A percentile compares a stretch with the other conserved stretches of the same genome.
phyloP scores from a whole-genome alignment of 2,888 invertebrate genomes.

The Caenorhabditis angaria region DNA sequence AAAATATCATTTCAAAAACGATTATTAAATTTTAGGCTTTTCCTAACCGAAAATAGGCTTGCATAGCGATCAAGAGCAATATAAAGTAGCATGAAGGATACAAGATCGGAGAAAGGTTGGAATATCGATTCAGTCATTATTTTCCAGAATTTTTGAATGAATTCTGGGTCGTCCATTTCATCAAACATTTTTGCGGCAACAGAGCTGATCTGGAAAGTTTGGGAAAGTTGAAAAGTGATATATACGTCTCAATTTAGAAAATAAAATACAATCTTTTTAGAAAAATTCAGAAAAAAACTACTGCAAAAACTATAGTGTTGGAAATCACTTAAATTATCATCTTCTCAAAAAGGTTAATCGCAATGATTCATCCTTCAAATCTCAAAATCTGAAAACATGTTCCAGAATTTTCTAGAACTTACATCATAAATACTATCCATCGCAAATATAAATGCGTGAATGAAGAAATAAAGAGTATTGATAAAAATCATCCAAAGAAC shows the following conservation, averaged over 20 bases:
- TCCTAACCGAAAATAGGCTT: constrained; percentile 36
- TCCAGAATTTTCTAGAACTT: background rate
- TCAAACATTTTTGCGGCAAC: constrained; percentile 27
- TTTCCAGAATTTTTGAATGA: constrained; percentile 28
- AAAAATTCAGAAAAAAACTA: too few relatives aligned
- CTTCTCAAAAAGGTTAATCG: too few relatives aligned
- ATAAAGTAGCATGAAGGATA: constrained; percentile 36
- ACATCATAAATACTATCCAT: constrained; percentile 33
- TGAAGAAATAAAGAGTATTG: constrained; percentile 20
- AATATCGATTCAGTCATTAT: constrained; percentile 24
- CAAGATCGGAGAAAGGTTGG: constrained; percentile 39
- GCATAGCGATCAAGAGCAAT: constrained; percentile 41
- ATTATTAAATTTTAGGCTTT: background rate
- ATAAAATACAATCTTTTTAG: background rate
- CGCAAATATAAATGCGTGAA: constrained; percentile 28
- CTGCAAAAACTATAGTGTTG: too few relatives aligned
- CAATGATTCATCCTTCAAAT: too few relatives aligned
- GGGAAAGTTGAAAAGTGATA: too few relatives aligned
- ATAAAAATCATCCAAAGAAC: constrained; percentile 21
- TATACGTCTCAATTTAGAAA: too few relatives aligned
- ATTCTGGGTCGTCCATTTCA: constrained; percentile 16
- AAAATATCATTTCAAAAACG: constrained; percentile 9
- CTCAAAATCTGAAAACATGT: too few relatives aligned
- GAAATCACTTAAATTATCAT: too few relatives aligned
- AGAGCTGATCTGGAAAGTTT: constrained; percentile 16